Conservation (phyloP, 2,797 vertebrate genomes). For the Xenops minutus region DNA sequence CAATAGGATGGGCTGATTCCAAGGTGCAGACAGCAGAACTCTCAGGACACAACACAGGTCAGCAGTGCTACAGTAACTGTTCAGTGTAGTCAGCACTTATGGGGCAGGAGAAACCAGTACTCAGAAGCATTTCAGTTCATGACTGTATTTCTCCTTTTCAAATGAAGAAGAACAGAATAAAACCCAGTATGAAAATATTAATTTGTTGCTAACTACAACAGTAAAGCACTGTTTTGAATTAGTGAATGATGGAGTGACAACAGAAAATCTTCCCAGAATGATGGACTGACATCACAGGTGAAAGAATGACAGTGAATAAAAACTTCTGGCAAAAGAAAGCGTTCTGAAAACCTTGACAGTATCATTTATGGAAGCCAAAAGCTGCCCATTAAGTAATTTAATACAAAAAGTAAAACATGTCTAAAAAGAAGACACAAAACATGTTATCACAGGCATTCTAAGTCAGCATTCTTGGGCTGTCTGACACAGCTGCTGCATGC, state of each 20-base stretch:
- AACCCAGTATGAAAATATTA: background rate
- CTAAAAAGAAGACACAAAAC: background rate
- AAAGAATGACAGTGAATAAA: background rate
- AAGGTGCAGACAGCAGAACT: background rate
- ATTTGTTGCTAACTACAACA: background rate
- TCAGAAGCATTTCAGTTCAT: background rate
- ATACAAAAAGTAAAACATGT: background rate
- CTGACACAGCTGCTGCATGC: background rate
- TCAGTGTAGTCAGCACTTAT: background rate
- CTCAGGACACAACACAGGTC: background rate
- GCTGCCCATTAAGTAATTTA: background rate
- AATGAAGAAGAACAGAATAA: background rate
- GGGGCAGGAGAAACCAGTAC: constrained; percentile 5
- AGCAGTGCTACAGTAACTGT: background rate
- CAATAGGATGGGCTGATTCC: background rate
- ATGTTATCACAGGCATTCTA: background rate
- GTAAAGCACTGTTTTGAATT: background rate
- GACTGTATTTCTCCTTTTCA: background rate
- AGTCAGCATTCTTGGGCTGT: background rate
- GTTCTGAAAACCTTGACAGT: background rate
- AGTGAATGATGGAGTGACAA: background rate
- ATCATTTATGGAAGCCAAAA: background rate
- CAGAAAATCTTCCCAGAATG: background rate
- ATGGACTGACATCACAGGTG: background rate
- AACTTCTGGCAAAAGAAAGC: background rate